Conservation (phyloP, 2,888 invertebrate species). For the Branchipolynoe longqiensis region DNA sequence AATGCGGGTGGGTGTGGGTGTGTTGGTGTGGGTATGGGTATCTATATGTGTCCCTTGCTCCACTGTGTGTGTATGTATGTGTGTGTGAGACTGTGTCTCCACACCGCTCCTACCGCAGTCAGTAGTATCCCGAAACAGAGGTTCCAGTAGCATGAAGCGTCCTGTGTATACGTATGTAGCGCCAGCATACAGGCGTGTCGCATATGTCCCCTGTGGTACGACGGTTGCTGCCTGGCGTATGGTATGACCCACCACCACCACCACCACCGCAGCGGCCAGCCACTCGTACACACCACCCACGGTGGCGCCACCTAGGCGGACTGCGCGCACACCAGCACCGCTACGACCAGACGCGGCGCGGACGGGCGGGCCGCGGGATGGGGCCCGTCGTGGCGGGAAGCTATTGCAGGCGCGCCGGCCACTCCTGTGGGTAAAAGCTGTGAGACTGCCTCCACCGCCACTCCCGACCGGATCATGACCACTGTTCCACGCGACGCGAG, state of each 20-base stretch:
- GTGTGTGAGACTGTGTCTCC: neutral
- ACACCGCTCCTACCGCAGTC: neutral
- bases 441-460: neutral
- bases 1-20: neutral
- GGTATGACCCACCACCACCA: conserved; percentile 10
- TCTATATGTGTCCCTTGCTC: neutral
- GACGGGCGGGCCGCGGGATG: neutral
- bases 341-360: neutral
- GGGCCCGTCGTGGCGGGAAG: neutral
- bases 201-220: neutral
- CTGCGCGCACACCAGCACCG: conserved; percentile 2
- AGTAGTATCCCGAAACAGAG: neutral
- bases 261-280: neutral
- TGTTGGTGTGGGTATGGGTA: neutral
- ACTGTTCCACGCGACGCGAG: too few species aligned
- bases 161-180: neutral
- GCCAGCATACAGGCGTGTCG: neutral
- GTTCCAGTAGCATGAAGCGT: neutral
- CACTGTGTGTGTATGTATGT: neutral
- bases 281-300: neutral
- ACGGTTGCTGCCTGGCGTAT: neutral
- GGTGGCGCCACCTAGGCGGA: conserved; percentile 32
- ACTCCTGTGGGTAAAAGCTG: neutral
- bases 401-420: neutral
- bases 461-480: conserved; percentile 8